Conservation (phyloP, 37 sponge, comb jelly and placozoan species). For the Amphimedon queenslandica region DNA sequence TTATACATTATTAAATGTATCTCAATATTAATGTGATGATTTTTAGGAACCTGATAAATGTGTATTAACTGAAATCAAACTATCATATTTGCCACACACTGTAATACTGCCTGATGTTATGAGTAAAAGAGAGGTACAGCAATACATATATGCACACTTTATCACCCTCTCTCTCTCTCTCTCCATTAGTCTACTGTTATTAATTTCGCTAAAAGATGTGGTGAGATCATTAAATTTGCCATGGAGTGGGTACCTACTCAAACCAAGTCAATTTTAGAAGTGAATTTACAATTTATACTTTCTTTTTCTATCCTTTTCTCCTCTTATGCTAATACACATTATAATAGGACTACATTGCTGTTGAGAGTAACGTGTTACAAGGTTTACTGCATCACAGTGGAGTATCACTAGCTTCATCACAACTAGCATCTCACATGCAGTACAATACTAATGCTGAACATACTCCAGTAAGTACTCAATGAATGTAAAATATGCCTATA, state of each 20-base stretch:
- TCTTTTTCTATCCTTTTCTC: constrained; percentile 12
- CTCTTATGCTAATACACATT: background rate
- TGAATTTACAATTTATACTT: constrained; percentile 3
- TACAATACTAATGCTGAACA: constrained; percentile 26
- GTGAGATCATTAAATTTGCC: constrained; percentile 62
- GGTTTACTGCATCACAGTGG: constrained; percentile 53
- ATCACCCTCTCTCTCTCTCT: background rate
- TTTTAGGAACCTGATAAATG: constrained; percentile 29
- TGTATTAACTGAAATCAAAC: constrained; percentile 12
- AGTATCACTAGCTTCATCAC: constrained; percentile 47
- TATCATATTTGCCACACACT: constrained; percentile 35
- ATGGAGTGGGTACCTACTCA: constrained; percentile 55
- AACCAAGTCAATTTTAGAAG: constrained; percentile 54
- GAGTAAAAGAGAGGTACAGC: constrained; percentile 63
- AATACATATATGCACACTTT: background rate
- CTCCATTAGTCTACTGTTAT: constrained; percentile 49
- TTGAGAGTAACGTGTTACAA: background rate
- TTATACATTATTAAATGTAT: background rate
- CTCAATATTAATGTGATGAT: background rate
- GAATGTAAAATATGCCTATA: too few species aligned
- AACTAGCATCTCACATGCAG: constrained; percentile 29
- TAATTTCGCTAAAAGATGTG: constrained; percentile 60
- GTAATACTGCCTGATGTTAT: constrained; percentile 38
- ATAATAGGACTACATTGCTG: constrained; percentile 36
- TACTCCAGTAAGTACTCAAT: constrained; percentile 50